Percentiles rank a stretch among this genome's conserved stretches.
Evolutionary conservation across 2,797 vertebrate species (phyloP).

Genomic region (Chelonia mydas): DNA sequence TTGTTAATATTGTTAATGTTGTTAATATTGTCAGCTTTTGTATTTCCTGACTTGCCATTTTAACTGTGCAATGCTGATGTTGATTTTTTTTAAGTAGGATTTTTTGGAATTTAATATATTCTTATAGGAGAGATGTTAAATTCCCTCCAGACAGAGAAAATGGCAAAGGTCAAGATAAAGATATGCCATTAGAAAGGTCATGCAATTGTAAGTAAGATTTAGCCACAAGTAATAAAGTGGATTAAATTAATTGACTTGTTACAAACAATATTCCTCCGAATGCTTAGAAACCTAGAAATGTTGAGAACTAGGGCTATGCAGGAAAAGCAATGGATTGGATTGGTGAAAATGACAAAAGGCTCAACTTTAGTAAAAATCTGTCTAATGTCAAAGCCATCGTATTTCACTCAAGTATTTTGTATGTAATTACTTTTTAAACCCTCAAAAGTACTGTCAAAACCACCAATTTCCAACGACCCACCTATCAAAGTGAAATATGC

Average conservation of each 20-base stretch:
- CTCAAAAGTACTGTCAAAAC: background rate
- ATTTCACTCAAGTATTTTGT: background rate
- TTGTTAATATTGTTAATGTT: background rate
- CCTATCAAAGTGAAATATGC: background rate
- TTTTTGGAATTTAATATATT: background rate
- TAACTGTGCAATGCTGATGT: background rate
- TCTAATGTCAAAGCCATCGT: background rate
- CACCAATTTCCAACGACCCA: background rate
- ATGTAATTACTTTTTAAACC: background rate
- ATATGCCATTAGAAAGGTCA: background rate
- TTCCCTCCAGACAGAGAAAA: background rate
- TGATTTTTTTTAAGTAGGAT: background rate
- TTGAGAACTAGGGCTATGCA: background rate
- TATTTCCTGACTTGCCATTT: background rate
- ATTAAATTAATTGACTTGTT: background rate
- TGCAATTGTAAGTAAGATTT: background rate
- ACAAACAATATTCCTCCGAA: background rate
- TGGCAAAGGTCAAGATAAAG: background rate
- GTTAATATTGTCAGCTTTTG: background rate
- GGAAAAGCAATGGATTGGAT: background rate
- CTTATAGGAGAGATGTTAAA: background rate
- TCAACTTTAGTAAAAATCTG: background rate
- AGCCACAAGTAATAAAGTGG: background rate
- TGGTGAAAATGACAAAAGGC: background rate
- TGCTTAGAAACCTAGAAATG: background rate